Conservation (phyloP, 2,797 vertebrate genomes). For the Cichlasoma orientale region DNA sequence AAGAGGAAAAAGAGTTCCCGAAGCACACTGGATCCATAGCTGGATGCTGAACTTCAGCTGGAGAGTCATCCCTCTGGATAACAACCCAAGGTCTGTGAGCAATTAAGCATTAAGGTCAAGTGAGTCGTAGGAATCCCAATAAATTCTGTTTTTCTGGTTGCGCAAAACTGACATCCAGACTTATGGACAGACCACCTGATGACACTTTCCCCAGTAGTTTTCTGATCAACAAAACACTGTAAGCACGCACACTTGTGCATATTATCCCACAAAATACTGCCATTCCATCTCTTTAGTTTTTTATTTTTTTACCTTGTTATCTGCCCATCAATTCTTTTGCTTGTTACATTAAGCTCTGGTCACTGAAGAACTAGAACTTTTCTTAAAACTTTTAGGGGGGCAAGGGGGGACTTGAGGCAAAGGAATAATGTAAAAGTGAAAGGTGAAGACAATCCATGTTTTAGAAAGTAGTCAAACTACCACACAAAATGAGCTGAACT, state of each 20-base stretch:
- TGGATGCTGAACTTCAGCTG: neutral
- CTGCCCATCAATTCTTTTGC: neutral
- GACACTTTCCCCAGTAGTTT: neutral
- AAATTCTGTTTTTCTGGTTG: neutral
- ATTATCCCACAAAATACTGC: neutral
- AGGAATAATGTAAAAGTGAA: constrained; percentile 20
- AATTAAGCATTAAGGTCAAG: constrained; percentile 5
- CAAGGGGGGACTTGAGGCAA: constrained; percentile 3
- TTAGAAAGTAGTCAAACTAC: constrained; percentile 17
- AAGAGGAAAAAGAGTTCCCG: neutral
- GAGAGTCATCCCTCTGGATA: neutral
- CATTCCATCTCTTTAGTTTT: neutral
- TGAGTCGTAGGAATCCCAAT: neutral
- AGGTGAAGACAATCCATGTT: constrained; percentile 22
- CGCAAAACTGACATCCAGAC: neutral
- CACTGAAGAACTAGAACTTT: neutral
- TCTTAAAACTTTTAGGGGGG: constrained; percentile 12
- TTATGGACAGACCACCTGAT: neutral
- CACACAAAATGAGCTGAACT: constrained; percentile 19
- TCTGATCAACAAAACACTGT: too few species aligned
- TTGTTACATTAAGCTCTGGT: neutral
- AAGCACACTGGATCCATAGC: neutral
- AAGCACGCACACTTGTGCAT: neutral
- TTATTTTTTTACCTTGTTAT: neutral
- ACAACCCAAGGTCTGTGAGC: neutral